Evolutionary conservation across 2,888 invertebrate genomes (phyloP), one percentile per base, ranked within the genome.

Genomic region (Trilocha varians): DNA sequence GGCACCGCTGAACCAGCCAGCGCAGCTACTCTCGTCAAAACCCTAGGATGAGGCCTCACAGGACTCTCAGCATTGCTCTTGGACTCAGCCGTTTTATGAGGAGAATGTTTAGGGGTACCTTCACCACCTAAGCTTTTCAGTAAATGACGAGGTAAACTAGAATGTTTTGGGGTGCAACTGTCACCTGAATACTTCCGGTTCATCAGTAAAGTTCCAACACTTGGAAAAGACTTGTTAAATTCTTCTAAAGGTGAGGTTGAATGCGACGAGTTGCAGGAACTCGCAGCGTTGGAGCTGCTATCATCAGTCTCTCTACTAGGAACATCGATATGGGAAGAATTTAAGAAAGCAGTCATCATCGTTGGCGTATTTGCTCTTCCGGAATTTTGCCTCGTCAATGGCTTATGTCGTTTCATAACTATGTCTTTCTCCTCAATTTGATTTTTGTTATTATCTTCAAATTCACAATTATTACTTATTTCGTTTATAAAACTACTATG

Each of bases 301-400:
- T 70, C 73, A 46, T 73, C 78, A 2, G 48, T 53, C 43, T 72
- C 74, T 53, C 65, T 64, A 32, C 57, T 67, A 4, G 74, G 63
- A 17, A 66, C 56, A 39, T 82, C 84, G 9, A 75, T 64, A 41
- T 78, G 82, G 1, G 85, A 73, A 0, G 85, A 82, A 50, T 85
- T 84, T 32, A 85, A 59, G 57, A 85, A 85, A 11, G 85, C 85
- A 42, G 75, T 83, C 79, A 79, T 84, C 78, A 78, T 83, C 3
- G 82, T 78, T 1, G 84, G 77, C n/a, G 83, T 77, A 38, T 82
- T 78, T 2, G 80, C 88, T 1, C 89, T 87, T 36, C 88, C 88
- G 2, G 91, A 91, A 44, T 87, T 82, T 54, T 91, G 90, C 18
- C 93, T 83, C 11, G 91, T 89, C 40, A 93, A 65, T 2, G 92